Evolutionary conservation across 2,113 vertebrate genomes (phyloP).

Genomic region (Poeciliopsis turrubarensis): DNA sequence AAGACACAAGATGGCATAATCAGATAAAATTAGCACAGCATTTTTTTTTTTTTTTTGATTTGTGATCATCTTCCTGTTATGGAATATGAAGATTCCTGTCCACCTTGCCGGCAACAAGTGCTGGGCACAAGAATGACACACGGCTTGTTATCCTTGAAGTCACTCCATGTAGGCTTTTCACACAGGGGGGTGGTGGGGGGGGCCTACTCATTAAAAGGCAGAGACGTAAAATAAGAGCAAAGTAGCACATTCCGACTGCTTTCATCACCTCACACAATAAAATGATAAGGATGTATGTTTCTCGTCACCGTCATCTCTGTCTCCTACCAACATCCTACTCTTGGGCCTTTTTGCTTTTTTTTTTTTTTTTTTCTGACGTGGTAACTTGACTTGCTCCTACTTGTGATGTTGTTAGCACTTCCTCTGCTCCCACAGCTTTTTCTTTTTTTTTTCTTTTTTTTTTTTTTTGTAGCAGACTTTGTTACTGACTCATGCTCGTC

Average conservation of each 20-base stretch:
- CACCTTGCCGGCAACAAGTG: constrained; percentile 49
- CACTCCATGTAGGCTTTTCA: constrained; percentile 46
- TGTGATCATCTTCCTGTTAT: neutral
- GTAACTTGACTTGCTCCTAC: constrained; percentile 78
- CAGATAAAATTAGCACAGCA: constrained; percentile 44
- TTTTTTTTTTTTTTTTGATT: neutral
- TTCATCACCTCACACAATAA: constrained; percentile 44
- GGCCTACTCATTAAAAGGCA: constrained; percentile 54
- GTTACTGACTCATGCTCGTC: constrained; percentile 80
- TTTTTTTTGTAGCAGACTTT: constrained; percentile 65
- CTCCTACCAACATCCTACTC: constrained; percentile 70
- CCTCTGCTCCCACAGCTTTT: constrained; percentile 80
- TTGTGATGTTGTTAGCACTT: constrained; percentile 80
- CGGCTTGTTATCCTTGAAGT: constrained; percentile 53
- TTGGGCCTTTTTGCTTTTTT: constrained; percentile 59
- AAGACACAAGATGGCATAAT: constrained; percentile 74
- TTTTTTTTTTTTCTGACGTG: constrained; percentile 72
- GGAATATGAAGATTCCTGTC: constrained; percentile 12
- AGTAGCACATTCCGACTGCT: constrained; percentile 46
- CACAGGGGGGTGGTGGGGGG: constrained; percentile 6
- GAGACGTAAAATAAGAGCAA: constrained; percentile 53
- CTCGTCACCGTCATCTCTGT: constrained; percentile 61
- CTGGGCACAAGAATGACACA: constrained; percentile 36
- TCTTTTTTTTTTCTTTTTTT: neutral
- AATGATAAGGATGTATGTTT: constrained; percentile 54